Base-by-base conservation (phyloP, 92 coral and sea anemone genomes). In the Zoanthus gigantus region DNA sequence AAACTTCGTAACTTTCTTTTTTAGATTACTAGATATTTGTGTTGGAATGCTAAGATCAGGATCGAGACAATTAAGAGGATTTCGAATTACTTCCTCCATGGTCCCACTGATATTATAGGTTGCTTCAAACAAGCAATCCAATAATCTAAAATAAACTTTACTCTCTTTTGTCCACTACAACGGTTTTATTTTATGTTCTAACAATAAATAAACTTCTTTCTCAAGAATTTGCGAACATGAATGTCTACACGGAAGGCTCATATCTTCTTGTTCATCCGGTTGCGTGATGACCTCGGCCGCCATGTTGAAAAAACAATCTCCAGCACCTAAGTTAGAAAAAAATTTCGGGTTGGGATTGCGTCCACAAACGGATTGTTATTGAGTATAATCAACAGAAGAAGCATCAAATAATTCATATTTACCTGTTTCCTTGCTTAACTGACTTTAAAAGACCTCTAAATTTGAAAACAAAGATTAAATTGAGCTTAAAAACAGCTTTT, bases 81-180 rank as follows among this genome's bases (percentile, higher is more conserved):
- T 77, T 30, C 83, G 71, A 77, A 77, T 77, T 77, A 77, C 14
- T 77, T 77, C 83, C 28, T 77, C 83, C 83, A 77, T 77, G 83
- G 69, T 77, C 23, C 83, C 83, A 0, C 18, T 14, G 14, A 77
- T 58, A 77, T 77, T 31, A 53, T 77, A 54, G 56, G 69, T 77
- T 30, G 10, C 23, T 48, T 77, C 83, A 31, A 77, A 56, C 83
- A 78, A 78, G 53, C 54, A 32, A 60, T 78, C 58, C 72, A 78
- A 78, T 7, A 78, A 78, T 78, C 37, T 16, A 37, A 79, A 79
- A 79, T 72, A 79, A 79, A 60, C 83, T 10, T 46, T 37, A 79
- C 71, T 79, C 72, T 60, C 83, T 42, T 79, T 79, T 79, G 42
- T 79, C 83, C 83, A 78, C 83, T 72, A 78, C 14, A 10, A 78